These are phyloP conservation scores for Premnoplex brunnescens DNA, from an alignment of 2,797 vertebrate genomes.

Conservation along the genomic window DNA sequence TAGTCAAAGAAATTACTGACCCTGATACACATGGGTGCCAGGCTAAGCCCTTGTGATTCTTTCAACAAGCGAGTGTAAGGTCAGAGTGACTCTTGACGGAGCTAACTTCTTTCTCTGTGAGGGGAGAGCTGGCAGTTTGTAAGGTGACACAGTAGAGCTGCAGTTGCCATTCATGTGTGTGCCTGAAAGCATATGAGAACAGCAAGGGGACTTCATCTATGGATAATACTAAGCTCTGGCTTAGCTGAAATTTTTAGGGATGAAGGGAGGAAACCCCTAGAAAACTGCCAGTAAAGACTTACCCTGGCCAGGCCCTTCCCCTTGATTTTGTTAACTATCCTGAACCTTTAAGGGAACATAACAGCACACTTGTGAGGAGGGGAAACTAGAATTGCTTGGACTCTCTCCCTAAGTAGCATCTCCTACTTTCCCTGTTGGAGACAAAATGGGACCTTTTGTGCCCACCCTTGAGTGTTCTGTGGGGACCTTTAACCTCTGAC, in stretches of 20 bases:
- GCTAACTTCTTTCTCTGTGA: background rate
- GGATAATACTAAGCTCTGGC: background rate
- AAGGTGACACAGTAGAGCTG: background rate
- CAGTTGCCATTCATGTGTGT: background rate
- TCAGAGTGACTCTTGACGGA: background rate
- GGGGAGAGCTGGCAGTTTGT: background rate
- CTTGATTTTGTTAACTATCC: background rate
- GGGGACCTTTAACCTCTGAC: background rate
- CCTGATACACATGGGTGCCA: fast-evolving
- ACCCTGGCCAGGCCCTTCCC: background rate
- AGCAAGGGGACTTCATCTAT: background rate
- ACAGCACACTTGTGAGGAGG: background rate
- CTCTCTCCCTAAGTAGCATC: background rate
- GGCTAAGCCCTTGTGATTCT: background rate
- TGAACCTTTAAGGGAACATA: background rate
- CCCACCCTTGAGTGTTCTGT: background rate
- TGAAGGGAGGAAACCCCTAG: background rate
- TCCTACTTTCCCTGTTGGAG: background rate
- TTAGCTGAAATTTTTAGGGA: background rate
- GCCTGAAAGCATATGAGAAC: background rate
- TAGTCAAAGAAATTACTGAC: background rate
- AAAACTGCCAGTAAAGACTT: background rate
- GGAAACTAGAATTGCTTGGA: background rate
- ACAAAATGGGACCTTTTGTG: background rate
- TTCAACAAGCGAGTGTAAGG: background rate